Evolutionary conservation across 2,888 invertebrate species (phyloP), one percentile per base, ranked within the genome.

Genomic region (Parasteatoda lunata): DNA sequence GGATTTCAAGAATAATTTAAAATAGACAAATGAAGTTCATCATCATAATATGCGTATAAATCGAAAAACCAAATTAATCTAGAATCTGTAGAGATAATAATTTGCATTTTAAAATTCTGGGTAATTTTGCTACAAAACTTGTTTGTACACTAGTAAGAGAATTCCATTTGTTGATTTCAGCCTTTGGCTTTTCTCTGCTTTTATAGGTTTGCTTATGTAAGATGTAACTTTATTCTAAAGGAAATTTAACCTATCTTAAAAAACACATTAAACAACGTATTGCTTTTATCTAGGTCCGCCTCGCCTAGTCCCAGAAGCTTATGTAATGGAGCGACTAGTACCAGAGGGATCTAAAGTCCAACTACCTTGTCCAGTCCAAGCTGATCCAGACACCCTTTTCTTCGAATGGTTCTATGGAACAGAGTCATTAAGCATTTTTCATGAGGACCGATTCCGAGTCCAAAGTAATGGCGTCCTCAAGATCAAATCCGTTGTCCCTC

Each of bases 331-430:
- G 52, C 71, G 82, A 5, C 68, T 88, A 54, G 88, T 87, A 51
- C 75, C 80, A 5, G 86, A 82, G 72, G 88, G 88, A 59, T 49
- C 88, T 15, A 75, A 68, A 7, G 86, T 83, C 75, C 79, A 79
- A 51, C 77, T 87, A 6, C 86, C 86, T 6, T 88, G 88, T 76
- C 86, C 88, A 11, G 88, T 88, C 65, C 70, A 83, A 48, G 88
- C 79, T 54, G 88, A 88, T 66, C 86, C 84, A 13, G 84, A 88
- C 73, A 79, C 84, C 11, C 47, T 88, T 48, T 88, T 87, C 54
- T 87, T 88, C 86, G 86, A 88, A 65, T 88, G 88, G 88, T 86
- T 72, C 68, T 73, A 75, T n/a, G 86, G 78, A 30, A 79, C 66
- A 8, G 80, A 86, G 78, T 83, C 82, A 52, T 73, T 88, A 52